These are phyloP conservation scores for Erannis defoliaria DNA, from an alignment of 2,888 invertebrate genomes.

Conservation along the genomic window DNA sequence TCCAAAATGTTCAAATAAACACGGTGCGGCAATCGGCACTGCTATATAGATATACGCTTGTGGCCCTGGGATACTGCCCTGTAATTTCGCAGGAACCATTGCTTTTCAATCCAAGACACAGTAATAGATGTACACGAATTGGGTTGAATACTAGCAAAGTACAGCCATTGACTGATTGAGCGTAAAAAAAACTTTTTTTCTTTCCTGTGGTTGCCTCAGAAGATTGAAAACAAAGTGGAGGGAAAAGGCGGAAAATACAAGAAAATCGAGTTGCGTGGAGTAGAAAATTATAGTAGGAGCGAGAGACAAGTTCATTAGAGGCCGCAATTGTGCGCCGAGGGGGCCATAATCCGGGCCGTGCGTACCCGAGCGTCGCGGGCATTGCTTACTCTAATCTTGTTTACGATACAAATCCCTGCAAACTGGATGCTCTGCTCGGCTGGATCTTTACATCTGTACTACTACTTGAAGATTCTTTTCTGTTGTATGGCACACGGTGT, in stretches of 20 bases:
- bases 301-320: conserved; percentile 63
- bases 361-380: conserved; percentile 54
- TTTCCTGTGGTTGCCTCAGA: not conserved
- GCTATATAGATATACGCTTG: too few species aligned
- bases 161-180: too few species aligned
- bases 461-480: conserved; percentile 11
- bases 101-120: too few species aligned
- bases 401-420: conserved; percentile 67
- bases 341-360: conserved; percentile 59
- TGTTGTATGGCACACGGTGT: not conserved
- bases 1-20: too few species aligned
- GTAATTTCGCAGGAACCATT: too few species aligned
- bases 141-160: too few species aligned
- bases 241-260: conserved; percentile 27
- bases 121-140: too few species aligned
- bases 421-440: conserved; percentile 57
- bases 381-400: conserved; percentile 68
- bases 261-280: conserved; percentile 33
- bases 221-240: conserved; percentile 23
- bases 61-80: too few species aligned
- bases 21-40: too few species aligned
- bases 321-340: conserved; percentile 62
- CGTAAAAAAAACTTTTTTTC: too few species aligned
- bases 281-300: conserved; percentile 54
- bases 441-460: conserved; percentile 13